Conservation (phyloP, 2,113 vertebrate genomes). For the Heterochromis multidens region DNA sequence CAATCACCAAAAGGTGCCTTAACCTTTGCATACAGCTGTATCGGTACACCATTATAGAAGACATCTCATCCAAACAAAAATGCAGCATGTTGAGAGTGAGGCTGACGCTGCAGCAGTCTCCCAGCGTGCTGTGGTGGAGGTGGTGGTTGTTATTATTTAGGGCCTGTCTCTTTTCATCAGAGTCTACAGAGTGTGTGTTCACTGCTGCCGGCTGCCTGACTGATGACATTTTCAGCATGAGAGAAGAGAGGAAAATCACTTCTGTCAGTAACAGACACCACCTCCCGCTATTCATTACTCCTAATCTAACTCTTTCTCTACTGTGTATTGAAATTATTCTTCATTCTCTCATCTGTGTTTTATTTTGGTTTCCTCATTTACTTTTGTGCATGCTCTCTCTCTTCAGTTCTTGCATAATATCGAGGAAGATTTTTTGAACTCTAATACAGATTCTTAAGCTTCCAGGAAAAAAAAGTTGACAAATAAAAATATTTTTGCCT, state of each 20-base stretch:
- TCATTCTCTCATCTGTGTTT: not conserved
- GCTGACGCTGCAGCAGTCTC: not conserved
- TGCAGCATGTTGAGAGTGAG: not conserved
- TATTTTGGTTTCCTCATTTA: not conserved
- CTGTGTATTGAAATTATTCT: not conserved
- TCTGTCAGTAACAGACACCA: not conserved
- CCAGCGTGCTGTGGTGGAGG: not conserved
- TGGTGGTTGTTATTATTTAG: not conserved
- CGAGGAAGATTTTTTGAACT: not conserved
- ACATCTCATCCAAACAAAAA: not conserved
- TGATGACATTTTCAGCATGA: constrained; percentile 8
- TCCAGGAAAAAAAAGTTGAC: accelerated
- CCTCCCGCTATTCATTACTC: not conserved
- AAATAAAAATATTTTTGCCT: not conserved
- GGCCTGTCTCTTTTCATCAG: constrained; percentile 7
- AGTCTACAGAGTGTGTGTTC: not conserved
- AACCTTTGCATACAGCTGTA: not conserved
- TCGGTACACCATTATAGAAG: not conserved
- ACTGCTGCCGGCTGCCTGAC: not conserved
- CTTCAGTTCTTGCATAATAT: not conserved
- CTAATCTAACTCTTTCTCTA: not conserved
- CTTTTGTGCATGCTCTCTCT: not conserved
- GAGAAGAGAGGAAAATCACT: not conserved
- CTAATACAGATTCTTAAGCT: not conserved
- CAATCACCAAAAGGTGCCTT: not conserved